Evolutionary conservation across 1,140 invertebrate genomes (phyloP), one percentile per base, ranked within the genome.

Genomic region (Drosophila repletoides): DNA sequence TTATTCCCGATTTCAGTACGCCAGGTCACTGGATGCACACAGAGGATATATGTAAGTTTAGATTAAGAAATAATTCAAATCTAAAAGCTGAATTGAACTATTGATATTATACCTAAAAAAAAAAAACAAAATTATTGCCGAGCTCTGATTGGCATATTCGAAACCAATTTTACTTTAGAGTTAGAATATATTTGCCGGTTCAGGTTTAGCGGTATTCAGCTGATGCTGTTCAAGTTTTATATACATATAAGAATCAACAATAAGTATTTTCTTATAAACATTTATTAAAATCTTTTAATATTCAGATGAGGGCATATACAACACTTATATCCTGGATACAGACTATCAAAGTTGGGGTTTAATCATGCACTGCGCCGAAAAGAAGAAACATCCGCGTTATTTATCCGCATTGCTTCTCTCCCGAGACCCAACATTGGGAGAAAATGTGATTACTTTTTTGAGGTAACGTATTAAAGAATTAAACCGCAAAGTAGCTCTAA

Each of bases 221-320:
- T n/a, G n/a, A n/a, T n/a, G n/a, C n/a, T n/a, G n/a, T n/a, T n/a
- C n/a, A n/a, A 38, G 10, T 28, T 6, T 12, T 21, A 28, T 5
- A 5, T 12, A 22, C 10, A 34, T 9, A 24, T 19, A 7, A n/a
- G n/a, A n/a, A n/a, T n/a, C n/a, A n/a, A n/a, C n/a, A n/a, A n/a
- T n/a, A n/a, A n/a, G n/a, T n/a, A n/a, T n/a, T n/a, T n/a, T n/a
- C n/a, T n/a, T n/a, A n/a, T n/a, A n/a, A n/a, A n/a, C n/a, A n/a
- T n/a, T n/a, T n/a, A n/a, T n/a, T n/a, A n/a, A n/a, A n/a, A n/a
- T n/a, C n/a, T n/a, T n/a, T 28, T 46, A 7, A 0, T 45, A 81
- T 14, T 69, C 90, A 97, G 95, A 96, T 90, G 95, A 96, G 91
- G 95, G 95, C n/a, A 92, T 96, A 53, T 97, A 97, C 90, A 96